Conservation (phyloP, 2,797 vertebrate species). For the Sylvia borin region DNA sequence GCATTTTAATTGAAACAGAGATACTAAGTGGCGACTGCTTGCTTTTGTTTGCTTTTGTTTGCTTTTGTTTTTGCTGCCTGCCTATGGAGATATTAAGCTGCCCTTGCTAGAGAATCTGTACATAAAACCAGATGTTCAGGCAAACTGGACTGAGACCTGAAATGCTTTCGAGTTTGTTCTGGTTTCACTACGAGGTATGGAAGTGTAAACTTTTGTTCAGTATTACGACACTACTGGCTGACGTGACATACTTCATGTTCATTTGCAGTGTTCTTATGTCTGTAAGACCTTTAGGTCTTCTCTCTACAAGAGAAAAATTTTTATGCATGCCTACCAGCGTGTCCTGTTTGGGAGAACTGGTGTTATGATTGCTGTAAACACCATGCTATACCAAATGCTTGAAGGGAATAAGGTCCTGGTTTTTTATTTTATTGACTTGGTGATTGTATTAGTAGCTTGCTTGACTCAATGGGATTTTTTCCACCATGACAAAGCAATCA, state of each 20-base stretch:
- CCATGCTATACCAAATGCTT: constrained; percentile 76
- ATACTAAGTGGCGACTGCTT: constrained; percentile 12
- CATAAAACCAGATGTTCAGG: constrained; percentile 55
- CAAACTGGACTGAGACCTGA: neutral
- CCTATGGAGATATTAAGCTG: constrained; percentile 28
- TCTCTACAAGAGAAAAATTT: constrained; percentile 87
- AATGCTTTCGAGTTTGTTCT: neutral
- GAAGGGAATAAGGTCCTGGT: constrained; percentile 75
- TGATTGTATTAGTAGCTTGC: constrained; percentile 83
- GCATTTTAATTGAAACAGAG: neutral
- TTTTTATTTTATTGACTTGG: constrained; percentile 78
- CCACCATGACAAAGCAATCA: constrained; percentile 39
- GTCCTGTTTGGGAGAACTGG: constrained; percentile 60
- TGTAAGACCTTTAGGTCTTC: constrained; percentile 84
- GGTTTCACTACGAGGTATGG: neutral
- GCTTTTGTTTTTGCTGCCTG: constrained; percentile 43
- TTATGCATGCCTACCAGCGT: constrained; percentile 78
- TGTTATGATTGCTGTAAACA: constrained; percentile 63
- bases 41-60: constrained; percentile 22
- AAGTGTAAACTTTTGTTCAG: constrained; percentile 57
- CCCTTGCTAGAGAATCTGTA: constrained; percentile 53
- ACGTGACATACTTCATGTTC: constrained; percentile 14
- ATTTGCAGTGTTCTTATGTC: constrained; percentile 76
- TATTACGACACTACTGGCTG: constrained; percentile 66
- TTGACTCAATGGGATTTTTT: constrained; percentile 62